Evolutionary conservation across 1,140 invertebrate genomes (phyloP).

Genomic region (Micrasema longulum): DNA sequence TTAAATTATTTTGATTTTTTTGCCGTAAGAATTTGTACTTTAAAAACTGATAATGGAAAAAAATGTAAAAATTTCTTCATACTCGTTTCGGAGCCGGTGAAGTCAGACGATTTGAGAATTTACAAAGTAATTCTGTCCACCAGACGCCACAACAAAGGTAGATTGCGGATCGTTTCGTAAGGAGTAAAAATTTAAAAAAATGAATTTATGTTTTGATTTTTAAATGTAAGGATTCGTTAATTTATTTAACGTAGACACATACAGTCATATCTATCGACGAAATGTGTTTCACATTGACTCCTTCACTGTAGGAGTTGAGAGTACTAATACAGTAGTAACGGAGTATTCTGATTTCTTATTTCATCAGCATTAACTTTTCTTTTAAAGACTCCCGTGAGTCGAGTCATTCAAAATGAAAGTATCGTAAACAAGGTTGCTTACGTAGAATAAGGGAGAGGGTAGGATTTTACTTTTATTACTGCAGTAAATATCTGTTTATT

Average conservation of each 20-base stretch:
- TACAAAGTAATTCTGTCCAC: no score
- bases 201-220: neutral
- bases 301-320: neutral
- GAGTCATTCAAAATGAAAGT: neutral
- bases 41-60: no score
- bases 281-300: constrained; percentile 11
- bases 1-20: no score
- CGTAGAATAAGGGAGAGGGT: neutral
- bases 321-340: neutral
- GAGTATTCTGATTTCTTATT: constrained; percentile 20
- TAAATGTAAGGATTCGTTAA: neutral
- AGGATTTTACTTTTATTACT: neutral
- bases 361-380: constrained; percentile 11
- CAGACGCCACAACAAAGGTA: no score
- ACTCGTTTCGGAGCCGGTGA: no score
- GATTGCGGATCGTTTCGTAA: no score
- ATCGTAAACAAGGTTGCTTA: neutral
- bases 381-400: constrained; percentile 21
- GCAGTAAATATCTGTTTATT: neutral
- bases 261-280: neutral
- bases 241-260: neutral
- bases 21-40: no score
- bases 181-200: no score
- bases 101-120: no score
- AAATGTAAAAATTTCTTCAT: no score